Conservation (phyloP, 2,113 vertebrate genomes). For the rabbit (Oryctolagus cuniculus) region mOryCun1.1 NC_091453.1:89699501-89700000, state of each 20-base stretch:
- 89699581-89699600: constrained; percentile 18
- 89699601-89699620: background rate
- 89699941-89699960: too few relatives aligned
- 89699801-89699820: background rate
- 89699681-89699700: constrained; percentile 25
- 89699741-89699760: constrained; percentile 13
- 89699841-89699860: background rate
- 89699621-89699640: background rate
- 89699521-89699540: background rate
- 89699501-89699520: constrained; percentile 1
- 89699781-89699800: background rate
- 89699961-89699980: too few relatives aligned
- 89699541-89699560: background rate
- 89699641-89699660: background rate
- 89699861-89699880: background rate
- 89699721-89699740: constrained; percentile 5
- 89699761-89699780: background rate
- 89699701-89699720: background rate
- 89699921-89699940: too few relatives aligned
- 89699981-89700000: too few relatives aligned
- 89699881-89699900: background rate
- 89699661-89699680: background rate
- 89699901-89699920: background rate
- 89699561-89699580: constrained; percentile 4
- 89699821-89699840: constrained; percentile 10